Conservation (phyloP, 2,113 vertebrate genomes). For the Pyxicephalus adspersus region DNA sequence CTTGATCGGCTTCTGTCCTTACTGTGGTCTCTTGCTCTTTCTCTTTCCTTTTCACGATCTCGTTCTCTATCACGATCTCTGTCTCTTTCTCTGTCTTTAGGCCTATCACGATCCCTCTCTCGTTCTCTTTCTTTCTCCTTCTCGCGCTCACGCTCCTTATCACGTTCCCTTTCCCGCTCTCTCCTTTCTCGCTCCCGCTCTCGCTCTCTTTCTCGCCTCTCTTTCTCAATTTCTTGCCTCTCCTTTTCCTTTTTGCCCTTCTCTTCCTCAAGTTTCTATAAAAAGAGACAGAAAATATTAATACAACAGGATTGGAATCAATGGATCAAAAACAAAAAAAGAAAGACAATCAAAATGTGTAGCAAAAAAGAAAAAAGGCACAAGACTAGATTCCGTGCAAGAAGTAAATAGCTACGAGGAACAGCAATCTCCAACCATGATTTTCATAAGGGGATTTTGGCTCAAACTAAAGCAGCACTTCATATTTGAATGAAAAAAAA, state of each 20-base stretch:
- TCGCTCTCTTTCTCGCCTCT: constrained; percentile 93
- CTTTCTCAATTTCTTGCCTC: constrained; percentile 91
- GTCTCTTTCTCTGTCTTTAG: constrained; percentile 85
- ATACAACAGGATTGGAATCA: constrained; percentile 2
- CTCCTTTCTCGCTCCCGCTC: constrained; percentile 94
- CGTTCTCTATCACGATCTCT: constrained; percentile 85
- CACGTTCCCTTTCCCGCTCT: constrained; percentile 90
- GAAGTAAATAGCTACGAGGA: constrained; percentile 71
- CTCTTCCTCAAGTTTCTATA: constrained; percentile 98
- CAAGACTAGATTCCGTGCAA: constrained; percentile 75
- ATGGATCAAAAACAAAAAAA: not conserved
- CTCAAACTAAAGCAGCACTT: constrained; percentile 57
- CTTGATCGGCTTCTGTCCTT: constrained; percentile 88
- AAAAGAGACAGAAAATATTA: constrained; percentile 84
- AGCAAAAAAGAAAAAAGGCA: constrained; percentile 63
- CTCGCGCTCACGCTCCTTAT: constrained; percentile 88
- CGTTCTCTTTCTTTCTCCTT: constrained; percentile 82
- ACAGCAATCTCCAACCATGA: constrained; percentile 75
- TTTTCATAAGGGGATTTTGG: constrained; percentile 63
- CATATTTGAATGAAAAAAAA: not conserved
- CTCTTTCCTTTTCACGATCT: constrained; percentile 83
- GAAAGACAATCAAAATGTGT: constrained; percentile 49
- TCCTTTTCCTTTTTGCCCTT: constrained; percentile 98
- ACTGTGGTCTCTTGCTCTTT: constrained; percentile 83
- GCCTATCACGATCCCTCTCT: constrained; percentile 86